Evolutionary conservation across 2,797 vertebrate genomes (phyloP), one percentile per base, ranked within the genome.

Genomic region (Aselliscus stoliczkanus): DNA sequence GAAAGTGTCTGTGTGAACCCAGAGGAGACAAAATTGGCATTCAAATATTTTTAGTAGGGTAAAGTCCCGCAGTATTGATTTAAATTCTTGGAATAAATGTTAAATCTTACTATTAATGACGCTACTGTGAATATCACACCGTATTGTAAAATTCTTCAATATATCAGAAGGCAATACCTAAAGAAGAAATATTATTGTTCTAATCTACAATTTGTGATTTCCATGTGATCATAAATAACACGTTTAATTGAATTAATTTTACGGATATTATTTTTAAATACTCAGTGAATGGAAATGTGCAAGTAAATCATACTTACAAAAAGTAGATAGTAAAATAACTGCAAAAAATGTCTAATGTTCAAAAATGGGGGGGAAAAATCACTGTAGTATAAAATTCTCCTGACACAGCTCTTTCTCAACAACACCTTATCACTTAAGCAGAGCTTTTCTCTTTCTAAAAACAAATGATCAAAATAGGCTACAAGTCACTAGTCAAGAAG

Each of bases 401-500:
- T 73, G 93, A 44, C 1, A 47, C 5, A 72, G 96, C 39, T 92
- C 79, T 87, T 18, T 31, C 21, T 84, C 42, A 42, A 42, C 73
- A 75, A 80, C 10, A 93, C 52, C 62, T 84, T 73, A 81, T 85
- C 81, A 91, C 65, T 56, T 52, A 95, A 87, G 73, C 72, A 95
- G 81, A 60, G 93, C 79, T 84, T 84, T 86, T 87, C 54, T 56
- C 62, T 92, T 2, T 0, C 80, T 82, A 62, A 85, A 88, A 25
- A 85, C 44, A 88, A 96, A 97, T 88, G 73, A 84, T 89, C 92
- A 96, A 97, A 95, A 92, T 12, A 87, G 88, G 88, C 70, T 77
- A 90, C 95, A 79, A 50, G 67, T 90, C 95, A 91, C 39, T 21
- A 64, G 42, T 47, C n/a, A 86, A 75, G 27, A 14, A 6, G 1